These are phyloP conservation scores for Tricholauxania praeusta DNA, from an alignment of 2,888 invertebrate genomes.

Conservation along the genomic window DNA sequence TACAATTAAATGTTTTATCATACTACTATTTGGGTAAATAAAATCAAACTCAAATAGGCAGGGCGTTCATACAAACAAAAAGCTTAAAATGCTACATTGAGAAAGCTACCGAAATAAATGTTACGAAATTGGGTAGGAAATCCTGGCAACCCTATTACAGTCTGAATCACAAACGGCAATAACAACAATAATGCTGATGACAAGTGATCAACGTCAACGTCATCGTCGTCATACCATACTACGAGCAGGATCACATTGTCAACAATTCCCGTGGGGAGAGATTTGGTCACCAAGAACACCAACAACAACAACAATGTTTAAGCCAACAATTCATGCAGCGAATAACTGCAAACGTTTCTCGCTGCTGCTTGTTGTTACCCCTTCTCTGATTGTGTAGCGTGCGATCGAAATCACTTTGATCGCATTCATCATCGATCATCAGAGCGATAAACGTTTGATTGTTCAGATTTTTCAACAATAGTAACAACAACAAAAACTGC, in stretches of 20 bases:
- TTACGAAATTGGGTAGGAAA: too few relatives aligned
- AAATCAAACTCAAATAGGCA: too few relatives aligned
- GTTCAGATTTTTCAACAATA: constrained; percentile 11
- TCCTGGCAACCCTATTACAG: too few relatives aligned
- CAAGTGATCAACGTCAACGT: constrained; percentile 12
- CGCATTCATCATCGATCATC: constrained; percentile 36
- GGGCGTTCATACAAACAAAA: too few relatives aligned
- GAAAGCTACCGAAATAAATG: too few relatives aligned
- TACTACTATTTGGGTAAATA: too few relatives aligned
- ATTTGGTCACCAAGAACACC: constrained; percentile 9
- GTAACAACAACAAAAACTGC: neutral
- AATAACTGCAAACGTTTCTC: too few relatives aligned
- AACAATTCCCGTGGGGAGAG: constrained; percentile 20
- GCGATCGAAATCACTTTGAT: constrained; percentile 36
- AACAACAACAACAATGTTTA: neutral
- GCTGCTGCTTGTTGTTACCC: too few relatives aligned
- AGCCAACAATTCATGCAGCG: too few relatives aligned
- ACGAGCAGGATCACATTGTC: neutral
- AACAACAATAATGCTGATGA: constrained; percentile 5
- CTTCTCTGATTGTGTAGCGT: constrained; percentile 2
- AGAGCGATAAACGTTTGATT: constrained; percentile 36
- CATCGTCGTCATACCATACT: neutral
- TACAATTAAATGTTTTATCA: too few relatives aligned
- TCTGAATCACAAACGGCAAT: neutral
- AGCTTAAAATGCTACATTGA: too few relatives aligned